Evolutionary conservation across 2,888 invertebrate species (phyloP).

Genomic region (Coleophora deauratella): DNA sequence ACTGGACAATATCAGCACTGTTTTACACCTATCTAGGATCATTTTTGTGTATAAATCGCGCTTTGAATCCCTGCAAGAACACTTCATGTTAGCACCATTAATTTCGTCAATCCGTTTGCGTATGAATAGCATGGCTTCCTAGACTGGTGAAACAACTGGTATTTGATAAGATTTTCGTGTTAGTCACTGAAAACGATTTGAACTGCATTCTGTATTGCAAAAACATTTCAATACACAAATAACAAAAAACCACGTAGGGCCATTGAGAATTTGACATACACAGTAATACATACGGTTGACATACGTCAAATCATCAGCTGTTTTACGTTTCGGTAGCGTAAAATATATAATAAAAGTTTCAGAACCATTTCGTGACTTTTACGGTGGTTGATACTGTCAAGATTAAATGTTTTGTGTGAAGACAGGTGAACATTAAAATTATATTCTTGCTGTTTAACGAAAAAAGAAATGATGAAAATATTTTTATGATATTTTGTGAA

Average conservation of each 20-base stretch:
- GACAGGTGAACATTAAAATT: too few relatives aligned
- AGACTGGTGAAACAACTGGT: conserved; percentile 27
- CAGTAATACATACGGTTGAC: conserved; percentile 6
- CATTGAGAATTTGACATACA: conserved; percentile 27
- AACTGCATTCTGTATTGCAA: conserved; percentile 51
- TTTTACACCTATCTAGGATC: conserved; percentile 58
- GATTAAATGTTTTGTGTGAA: too few relatives aligned
- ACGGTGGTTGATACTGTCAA: too few relatives aligned
- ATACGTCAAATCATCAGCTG: conserved; percentile 16
- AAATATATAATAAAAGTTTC: conserved; percentile 10
- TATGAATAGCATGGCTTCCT: conserved; percentile 54
- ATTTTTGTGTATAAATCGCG: conserved; percentile 47
- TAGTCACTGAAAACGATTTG: conserved; percentile 37
- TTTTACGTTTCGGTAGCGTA: conserved; percentile 4
- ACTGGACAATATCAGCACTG: conserved; percentile 57
- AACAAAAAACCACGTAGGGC: conserved; percentile 58
- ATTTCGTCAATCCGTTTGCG: conserved; percentile 36
- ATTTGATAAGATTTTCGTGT: conserved; percentile 34
- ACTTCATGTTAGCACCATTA: conserved; percentile 45
- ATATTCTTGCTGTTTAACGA: too few relatives aligned
- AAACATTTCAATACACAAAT: conserved; percentile 51
- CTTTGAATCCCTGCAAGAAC: conserved; percentile 18
- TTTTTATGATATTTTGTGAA: too few relatives aligned
- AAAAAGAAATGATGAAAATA: too few relatives aligned
- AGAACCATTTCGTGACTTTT: too few relatives aligned